These are phyloP conservation scores for Aphaenogaster floridana DNA, from an alignment of 1,140 invertebrate species.

Conservation along the genomic window DNA sequence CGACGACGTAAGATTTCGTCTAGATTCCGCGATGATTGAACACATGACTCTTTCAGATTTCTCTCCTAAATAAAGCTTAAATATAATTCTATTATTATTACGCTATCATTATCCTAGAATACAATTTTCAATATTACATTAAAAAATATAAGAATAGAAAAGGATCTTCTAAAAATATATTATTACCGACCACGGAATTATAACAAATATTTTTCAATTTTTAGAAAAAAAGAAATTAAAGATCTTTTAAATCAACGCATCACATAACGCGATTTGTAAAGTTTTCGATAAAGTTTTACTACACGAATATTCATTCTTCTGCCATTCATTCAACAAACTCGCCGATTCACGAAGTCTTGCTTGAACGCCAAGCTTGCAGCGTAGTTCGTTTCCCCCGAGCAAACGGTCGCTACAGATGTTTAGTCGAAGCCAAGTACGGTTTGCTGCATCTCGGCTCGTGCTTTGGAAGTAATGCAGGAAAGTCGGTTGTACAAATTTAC, in stretches of 20 bases:
- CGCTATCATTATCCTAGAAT: not conserved
- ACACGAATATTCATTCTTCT: constrained; percentile 25
- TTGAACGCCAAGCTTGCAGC: constrained; percentile 19
- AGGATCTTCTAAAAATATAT: not conserved
- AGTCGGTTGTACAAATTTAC: constrained; percentile 58
- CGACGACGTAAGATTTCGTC: constrained; percentile 16
- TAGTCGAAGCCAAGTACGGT: constrained; percentile 47
- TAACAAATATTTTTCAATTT: not conserved
- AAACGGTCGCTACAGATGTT: constrained; percentile 52
- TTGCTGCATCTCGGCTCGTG: constrained; percentile 40
- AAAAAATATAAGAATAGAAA: not conserved
- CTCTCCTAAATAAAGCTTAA: not conserved
- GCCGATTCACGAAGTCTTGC: constrained; percentile 3
- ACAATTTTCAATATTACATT: not conserved
- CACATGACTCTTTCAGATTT: too few relatives aligned
- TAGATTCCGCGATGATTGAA: not conserved
- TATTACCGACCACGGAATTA: not conserved
- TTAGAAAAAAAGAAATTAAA: not conserved
- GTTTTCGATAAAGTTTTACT: not conserved
- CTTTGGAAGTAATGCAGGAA: constrained; percentile 51
- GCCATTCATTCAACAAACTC: constrained; percentile 30
- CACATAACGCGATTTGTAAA: not conserved
- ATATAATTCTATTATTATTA: not conserved
- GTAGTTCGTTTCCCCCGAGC: constrained; percentile 46
- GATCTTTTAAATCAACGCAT: not conserved